Percentiles rank a stretch among this genome's conserved stretches.
phyloP scores from a whole-genome alignment of 2,888 invertebrate species.

The Caradrina clavipalpis region DNA sequence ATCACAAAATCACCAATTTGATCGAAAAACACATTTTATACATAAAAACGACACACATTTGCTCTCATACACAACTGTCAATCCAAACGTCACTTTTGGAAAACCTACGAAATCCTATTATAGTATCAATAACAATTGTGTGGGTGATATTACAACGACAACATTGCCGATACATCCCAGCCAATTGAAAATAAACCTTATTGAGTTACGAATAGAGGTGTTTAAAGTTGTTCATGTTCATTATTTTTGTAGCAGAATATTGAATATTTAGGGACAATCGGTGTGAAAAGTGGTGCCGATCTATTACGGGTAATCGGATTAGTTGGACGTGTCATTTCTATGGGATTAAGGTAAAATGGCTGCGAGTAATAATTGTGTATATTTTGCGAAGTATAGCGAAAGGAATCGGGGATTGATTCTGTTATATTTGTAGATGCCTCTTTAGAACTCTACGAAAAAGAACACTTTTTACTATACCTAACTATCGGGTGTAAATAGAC shows the following conservation, averaged over 20 bases:
- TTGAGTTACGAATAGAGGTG: rapidly evolving
- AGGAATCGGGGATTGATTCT: constrained; percentile 19
- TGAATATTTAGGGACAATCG: constrained; percentile 64
- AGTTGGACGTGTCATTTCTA: constrained; percentile 80
- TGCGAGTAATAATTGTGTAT: constrained; percentile 57
- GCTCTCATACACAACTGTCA: constrained; percentile 66
- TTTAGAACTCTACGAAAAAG: not conserved
- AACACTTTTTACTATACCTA: no score
- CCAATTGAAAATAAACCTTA: constrained; percentile 16
- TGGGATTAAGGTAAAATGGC: constrained; percentile 72
- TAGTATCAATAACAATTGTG: constrained; percentile 58
- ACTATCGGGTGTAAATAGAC: no score
- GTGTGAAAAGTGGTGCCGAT: constrained; percentile 80
- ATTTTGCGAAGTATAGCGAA: constrained; percentile 56
- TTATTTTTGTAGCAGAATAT: constrained; percentile 44
- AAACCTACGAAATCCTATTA: constrained; percentile 54
- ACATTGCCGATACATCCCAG: not conserved
- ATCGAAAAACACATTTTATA: constrained; percentile 46
- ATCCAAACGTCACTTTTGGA: constrained; percentile 64
- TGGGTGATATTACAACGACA: constrained; percentile 50
- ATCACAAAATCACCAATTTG: constrained; percentile 38
- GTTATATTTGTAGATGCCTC: constrained; percentile 15
- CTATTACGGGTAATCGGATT: constrained; percentile 87
- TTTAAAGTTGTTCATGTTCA: not conserved
- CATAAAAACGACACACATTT: constrained; percentile 58